A percentile compares a stretch with the other conserved stretches of the same genome.
Evolutionary conservation across 2,888 invertebrate genomes (phyloP).

Genomic region (Cerastoderma edule): DNA sequence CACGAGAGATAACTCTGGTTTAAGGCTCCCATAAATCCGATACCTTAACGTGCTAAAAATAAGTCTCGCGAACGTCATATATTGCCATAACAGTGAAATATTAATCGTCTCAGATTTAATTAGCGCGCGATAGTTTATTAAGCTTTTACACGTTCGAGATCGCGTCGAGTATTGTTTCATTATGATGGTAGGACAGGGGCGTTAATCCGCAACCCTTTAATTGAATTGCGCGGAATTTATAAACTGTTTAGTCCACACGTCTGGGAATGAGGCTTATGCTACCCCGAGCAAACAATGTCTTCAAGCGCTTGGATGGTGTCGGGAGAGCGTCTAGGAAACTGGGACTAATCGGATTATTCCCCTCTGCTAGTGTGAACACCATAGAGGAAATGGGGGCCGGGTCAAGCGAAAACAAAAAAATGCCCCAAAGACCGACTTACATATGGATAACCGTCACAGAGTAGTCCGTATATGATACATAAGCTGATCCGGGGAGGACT

Average conservation of each 20-base stretch:
- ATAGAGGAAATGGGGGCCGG: background rate
- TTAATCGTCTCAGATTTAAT: slow-evolving; percentile 72
- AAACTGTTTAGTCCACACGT: too few relatives aligned
- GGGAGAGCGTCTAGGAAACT: slow-evolving; percentile 2
- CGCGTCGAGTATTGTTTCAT: slow-evolving; percentile 71
- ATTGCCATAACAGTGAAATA: slow-evolving; percentile 66
- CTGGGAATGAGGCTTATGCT: background rate
- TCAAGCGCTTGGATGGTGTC: slow-evolving; percentile 2
- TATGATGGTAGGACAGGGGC: too few relatives aligned
- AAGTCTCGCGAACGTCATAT: slow-evolving; percentile 46
- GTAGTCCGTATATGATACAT: too few relatives aligned
- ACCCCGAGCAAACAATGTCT: slow-evolving; percentile 1
- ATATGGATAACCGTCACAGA: too few relatives aligned
- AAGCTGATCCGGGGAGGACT: too few relatives aligned
- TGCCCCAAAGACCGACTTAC: too few relatives aligned
- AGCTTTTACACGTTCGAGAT: slow-evolving; percentile 66
- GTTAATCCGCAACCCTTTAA: too few relatives aligned
- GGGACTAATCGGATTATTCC: background rate
- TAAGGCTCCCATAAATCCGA: too few relatives aligned
- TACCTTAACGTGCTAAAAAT: too few relatives aligned
- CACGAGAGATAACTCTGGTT: too few relatives aligned
- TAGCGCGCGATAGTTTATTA: slow-evolving; percentile 68
- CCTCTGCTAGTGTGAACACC: background rate
- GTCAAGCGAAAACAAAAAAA: too few relatives aligned
- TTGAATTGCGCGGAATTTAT: too few relatives aligned